Percentiles rank a stretch among this genome's conserved stretches.
phyloP scores from a whole-genome alignment of 2,888 invertebrate genomes.

The Eupeodes latifasciatus region DNA sequence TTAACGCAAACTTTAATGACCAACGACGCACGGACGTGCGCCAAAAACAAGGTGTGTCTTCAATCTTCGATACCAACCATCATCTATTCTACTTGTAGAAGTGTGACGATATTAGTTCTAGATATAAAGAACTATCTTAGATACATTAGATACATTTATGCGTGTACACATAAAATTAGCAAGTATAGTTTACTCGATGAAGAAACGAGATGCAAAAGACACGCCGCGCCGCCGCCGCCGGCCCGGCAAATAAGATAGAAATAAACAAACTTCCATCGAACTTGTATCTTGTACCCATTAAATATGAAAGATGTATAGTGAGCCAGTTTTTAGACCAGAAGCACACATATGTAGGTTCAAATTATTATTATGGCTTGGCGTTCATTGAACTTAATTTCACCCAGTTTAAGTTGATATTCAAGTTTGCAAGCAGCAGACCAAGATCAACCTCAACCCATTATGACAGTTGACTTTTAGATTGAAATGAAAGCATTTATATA shows the following conservation, averaged over 20 bases:
- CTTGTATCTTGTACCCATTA: background rate
- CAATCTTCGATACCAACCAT: background rate
- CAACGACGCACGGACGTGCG: background rate
- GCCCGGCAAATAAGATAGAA: too few species aligned
- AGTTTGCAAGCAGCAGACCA: background rate
- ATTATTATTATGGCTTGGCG: background rate
- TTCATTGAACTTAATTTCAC: constrained; percentile 23
- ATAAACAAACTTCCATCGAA: too few species aligned
- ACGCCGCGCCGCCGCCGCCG: too few species aligned
- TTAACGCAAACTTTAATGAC: background rate
- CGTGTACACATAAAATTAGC: background rate
- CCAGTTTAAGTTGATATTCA: constrained; percentile 12
- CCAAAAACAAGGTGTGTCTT: background rate
- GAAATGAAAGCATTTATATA: background rate
- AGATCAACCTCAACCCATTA: background rate
- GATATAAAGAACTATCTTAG: too few species aligned
- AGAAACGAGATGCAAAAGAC: background rate
- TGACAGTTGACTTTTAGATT: constrained; percentile 8
- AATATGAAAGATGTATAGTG: background rate
- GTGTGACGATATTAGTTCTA: background rate
- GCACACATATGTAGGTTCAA: background rate
- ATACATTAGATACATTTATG: background rate
- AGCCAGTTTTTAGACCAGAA: background rate
- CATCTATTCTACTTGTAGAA: background rate
- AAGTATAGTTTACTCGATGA: background rate